A percentile compares a stretch with the other conserved stretches of the same genome.
These are phyloP conservation scores for Arion vulgaris DNA, from an alignment of 1,140 invertebrate genomes.

Conservation along the genomic window DNA sequence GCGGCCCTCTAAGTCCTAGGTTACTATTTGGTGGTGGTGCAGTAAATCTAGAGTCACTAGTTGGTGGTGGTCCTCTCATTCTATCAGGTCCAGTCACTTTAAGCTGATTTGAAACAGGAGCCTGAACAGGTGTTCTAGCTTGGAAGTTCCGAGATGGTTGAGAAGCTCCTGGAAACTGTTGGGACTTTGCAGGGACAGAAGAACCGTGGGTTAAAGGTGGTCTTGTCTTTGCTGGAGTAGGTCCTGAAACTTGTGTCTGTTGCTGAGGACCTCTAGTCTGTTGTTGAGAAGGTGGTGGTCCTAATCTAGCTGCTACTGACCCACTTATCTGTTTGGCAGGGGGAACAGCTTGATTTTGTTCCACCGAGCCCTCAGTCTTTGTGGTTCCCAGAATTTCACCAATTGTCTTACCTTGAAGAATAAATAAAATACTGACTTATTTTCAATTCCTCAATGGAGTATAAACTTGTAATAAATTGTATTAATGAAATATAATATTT, in stretches of 20 bases:
- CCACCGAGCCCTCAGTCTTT: not conserved
- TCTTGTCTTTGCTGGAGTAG: not conserved
- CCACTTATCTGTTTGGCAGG: conserved; percentile 10
- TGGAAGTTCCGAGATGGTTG: not conserved
- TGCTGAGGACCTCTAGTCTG: not conserved
- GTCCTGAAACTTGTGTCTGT: not conserved
- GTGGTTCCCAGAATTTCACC: conserved; percentile 10
- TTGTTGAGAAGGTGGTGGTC: conserved; percentile 23
- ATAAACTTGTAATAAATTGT: not conserved
- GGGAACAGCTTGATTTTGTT: not conserved
- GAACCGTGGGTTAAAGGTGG: not conserved
- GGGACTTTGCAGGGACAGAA: not conserved
- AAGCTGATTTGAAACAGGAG: not conserved
- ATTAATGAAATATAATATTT: no score
- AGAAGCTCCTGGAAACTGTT: not conserved
- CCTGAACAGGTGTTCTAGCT: not conserved
- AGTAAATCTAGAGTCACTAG: not conserved
- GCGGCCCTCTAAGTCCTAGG: not conserved
- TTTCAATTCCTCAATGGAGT: not conserved
- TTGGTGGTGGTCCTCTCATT: conserved; percentile 21
- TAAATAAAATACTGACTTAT: not conserved
- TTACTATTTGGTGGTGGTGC: conserved; percentile 10
- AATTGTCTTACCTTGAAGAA: conserved; percentile 10
- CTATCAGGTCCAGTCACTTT: not conserved
- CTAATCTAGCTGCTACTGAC: not conserved